Conservation (phyloP, 2,888 invertebrate genomes). For the Andrena praecox region DNA sequence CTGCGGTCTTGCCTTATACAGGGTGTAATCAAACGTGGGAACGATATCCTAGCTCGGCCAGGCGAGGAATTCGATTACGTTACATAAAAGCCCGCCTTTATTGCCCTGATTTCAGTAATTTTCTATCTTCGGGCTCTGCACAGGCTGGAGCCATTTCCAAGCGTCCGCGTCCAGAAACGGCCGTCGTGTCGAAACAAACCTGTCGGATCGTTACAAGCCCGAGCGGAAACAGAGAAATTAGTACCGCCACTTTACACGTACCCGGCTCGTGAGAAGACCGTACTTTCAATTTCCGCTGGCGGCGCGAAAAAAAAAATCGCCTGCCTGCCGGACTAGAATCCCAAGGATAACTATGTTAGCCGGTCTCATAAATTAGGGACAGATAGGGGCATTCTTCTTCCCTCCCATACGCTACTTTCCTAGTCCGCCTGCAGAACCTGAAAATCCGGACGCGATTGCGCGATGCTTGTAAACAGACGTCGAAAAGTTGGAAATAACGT, state of each 20-base stretch:
- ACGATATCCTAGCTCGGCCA: background rate
- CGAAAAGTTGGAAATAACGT: background rate
- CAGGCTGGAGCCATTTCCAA: background rate
- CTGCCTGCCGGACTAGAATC: conserved; percentile 27
- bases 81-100: background rate
- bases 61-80: background rate
- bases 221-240: conserved; percentile 26
- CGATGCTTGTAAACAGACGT: background rate
- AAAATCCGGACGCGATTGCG: conserved; percentile 2
- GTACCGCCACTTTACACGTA: background rate
- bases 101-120: background rate
- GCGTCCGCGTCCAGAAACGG: background rate
- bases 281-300: conserved; percentile 45
- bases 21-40: background rate
- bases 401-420: background rate
- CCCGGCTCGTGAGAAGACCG: background rate
- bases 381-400: conserved; percentile 35
- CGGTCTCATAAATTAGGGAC: conserved; percentile 29
- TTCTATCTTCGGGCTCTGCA: background rate
- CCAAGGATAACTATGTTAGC: conserved; percentile 24
- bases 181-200: background rate
- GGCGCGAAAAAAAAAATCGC: conserved; percentile 25
- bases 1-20: background rate
- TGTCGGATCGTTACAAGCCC: background rate
- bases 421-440: background rate